A percentile compares a stretch with the other conserved stretches of the same genome.
phyloP scores from a whole-genome alignment of 2,113 vertebrate genomes.

The Pelusios castaneus region DNA sequence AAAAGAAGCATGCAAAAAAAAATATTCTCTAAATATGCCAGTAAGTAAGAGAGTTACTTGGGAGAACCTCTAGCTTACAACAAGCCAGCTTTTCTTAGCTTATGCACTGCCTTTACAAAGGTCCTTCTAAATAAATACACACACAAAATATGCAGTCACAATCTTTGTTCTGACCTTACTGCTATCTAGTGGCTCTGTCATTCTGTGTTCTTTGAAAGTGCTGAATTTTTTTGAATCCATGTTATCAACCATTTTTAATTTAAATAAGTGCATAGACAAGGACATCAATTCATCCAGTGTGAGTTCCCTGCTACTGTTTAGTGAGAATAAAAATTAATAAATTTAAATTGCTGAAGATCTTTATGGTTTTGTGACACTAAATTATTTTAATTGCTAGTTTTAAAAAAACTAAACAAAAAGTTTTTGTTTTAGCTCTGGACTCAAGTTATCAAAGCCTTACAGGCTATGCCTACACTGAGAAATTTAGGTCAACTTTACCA shows the following conservation, averaged over 20 bases:
- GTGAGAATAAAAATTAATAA: neutral
- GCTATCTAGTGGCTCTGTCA: neutral
- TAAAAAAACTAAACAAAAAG: too few species aligned
- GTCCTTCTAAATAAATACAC: neutral
- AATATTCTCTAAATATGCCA: constrained; percentile 11
- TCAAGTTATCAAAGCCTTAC: neutral
- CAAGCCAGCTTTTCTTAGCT: constrained; percentile 6
- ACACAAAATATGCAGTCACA: neutral
- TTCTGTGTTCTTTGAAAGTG: neutral
- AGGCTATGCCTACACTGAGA: too few species aligned
- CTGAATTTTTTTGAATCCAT: neutral
- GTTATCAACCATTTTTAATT: neutral
- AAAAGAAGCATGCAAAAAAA: neutral
- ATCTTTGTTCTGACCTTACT: neutral
- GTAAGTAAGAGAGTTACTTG: neutral
- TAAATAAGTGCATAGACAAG: neutral
- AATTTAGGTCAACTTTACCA: too few species aligned
- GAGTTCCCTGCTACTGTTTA: neutral
- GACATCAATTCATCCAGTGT: neutral
- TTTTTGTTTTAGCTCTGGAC: neutral
- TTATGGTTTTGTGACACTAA: neutral
- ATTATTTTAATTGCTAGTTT: neutral
- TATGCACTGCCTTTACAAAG: neutral
- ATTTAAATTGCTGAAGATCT: neutral
- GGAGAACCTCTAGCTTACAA: neutral